Evolutionary conservation across 2,113 vertebrate genomes (phyloP), one percentile per base, ranked within the genome.

Genomic region (Bubo bubo): DNA sequence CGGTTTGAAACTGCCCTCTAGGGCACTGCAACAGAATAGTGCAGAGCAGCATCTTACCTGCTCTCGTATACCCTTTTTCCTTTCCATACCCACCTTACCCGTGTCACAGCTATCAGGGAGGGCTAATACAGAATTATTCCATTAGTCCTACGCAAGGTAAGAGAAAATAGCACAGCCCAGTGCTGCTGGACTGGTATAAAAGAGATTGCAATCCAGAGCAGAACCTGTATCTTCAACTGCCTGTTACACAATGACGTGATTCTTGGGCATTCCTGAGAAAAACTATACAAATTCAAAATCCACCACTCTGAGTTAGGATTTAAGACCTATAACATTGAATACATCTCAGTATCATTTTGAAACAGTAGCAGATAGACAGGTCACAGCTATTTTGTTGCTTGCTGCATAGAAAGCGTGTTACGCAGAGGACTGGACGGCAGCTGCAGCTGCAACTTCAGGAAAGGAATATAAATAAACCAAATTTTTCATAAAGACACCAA

Each of bases 71-170:
- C 10, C 1, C 22, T 50, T 67, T 34, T 14, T 14, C 21, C 30
- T 35, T 43, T 49, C 49, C 30, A 56, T 60, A 75, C 12, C 26
- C 49, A 45, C 32, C n/a, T 91, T 41, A 64, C 12, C 20, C 35
- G 0, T 0, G 6, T 13, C 27, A n/a, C 8, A 49, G 28, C 30
- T 26, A 41, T 9, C 19, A 37, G 28, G 49, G 34, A 68, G 14
- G 34, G 26, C 30, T 62, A 76, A 56, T 2, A 52, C 23, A 79
- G 39, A 75, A 35, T 62, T 49, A 39, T 26, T 62, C 30, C 37
- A 6, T 26, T 47, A 70, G 34, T 50, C 16, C 50, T 32, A 62
- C 26, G 27, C 8, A 30, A 35, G 21, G 12, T 13, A 52, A 63
- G 34, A 82, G 24, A 87, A 81, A 81, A 82, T 0, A 70, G 55